A percentile compares a stretch with the other conserved stretches of the same genome.
phyloP scores from a whole-genome alignment of 1,140 invertebrate genomes.

The Cyphomyrmex costatus region DNA sequence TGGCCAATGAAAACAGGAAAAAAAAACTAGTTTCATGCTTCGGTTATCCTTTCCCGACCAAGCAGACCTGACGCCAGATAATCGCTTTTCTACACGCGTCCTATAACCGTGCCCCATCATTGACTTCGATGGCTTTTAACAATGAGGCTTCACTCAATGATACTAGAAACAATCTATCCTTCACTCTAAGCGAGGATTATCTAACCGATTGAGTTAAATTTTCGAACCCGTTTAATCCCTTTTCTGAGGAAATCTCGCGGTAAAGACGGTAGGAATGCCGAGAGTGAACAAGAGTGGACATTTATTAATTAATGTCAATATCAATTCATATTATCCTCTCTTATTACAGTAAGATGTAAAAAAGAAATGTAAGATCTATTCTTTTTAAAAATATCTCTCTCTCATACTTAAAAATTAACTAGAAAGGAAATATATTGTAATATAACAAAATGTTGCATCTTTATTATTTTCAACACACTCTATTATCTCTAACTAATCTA shows the following conservation, averaged over 20 bases:
- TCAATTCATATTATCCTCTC: too few relatives aligned
- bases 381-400: neutral
- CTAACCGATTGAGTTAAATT: too few relatives aligned
- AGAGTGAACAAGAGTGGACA: too few relatives aligned
- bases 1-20: neutral
- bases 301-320: too few relatives aligned
- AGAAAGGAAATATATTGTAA: neutral
- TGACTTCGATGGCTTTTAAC: neutral
- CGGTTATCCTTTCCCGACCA: constrained; percentile 23
- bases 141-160: too few relatives aligned
- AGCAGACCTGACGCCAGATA: neutral
- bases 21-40: constrained; percentile 28
- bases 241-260: neutral
- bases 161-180: too few relatives aligned
- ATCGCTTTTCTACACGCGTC: neutral
- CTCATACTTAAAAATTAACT: neutral
- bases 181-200: too few relatives aligned
- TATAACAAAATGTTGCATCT: neutral
- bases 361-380: neutral
- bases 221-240: too few relatives aligned
- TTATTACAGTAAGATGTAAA: neutral
- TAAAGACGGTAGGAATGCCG: neutral
- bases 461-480: too few relatives aligned
- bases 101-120: neutral
- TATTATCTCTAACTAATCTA: too few relatives aligned